Percentiles rank a stretch among this genome's conserved stretches.
phyloP scores from a whole-genome alignment of 92 coral and sea anemone species.

The Epizoanthus illoricatus region DNA sequence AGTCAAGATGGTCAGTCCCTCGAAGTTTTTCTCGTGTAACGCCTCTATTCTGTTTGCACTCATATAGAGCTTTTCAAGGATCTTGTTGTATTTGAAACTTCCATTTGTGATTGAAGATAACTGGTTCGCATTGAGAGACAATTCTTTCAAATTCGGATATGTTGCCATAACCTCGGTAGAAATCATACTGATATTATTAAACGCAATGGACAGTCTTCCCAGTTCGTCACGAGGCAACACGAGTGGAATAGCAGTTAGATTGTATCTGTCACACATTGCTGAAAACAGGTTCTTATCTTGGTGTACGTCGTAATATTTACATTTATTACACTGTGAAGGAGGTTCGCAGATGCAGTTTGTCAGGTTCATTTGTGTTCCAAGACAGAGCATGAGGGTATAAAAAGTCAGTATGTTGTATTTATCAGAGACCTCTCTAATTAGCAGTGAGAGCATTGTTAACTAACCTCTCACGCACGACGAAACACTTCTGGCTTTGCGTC shows the following conservation, averaged over 20 bases:
- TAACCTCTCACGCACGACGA: too few species aligned
- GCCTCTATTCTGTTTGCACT: slow-evolving; percentile 21
- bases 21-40: slow-evolving; percentile 18
- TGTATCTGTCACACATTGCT: slow-evolving; percentile 16
- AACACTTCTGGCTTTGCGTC: background rate
- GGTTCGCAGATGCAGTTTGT: slow-evolving; percentile 9
- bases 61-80: slow-evolving; percentile 20
- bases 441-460: background rate
- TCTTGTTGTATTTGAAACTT: slow-evolving; percentile 14
- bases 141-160: slow-evolving; percentile 3
- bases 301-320: background rate
- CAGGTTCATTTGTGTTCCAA: background rate
- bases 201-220: background rate
- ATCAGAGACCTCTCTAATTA: background rate
- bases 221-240: background rate
- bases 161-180: slow-evolving; percentile 16
- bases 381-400: background rate
- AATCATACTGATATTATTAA: background rate
- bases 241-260: slow-evolving; percentile 9
- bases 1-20: slow-evolving; percentile 12
- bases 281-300: background rate
- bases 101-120: slow-evolving; percentile 7
- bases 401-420: background rate
- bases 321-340: slow-evolving; percentile 7
- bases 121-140: slow-evolving; percentile 26